Evolutionary conservation across 2,888 invertebrate genomes (phyloP), one percentile per base, ranked within the genome.

Genomic region (Allacma fusca): DNA sequence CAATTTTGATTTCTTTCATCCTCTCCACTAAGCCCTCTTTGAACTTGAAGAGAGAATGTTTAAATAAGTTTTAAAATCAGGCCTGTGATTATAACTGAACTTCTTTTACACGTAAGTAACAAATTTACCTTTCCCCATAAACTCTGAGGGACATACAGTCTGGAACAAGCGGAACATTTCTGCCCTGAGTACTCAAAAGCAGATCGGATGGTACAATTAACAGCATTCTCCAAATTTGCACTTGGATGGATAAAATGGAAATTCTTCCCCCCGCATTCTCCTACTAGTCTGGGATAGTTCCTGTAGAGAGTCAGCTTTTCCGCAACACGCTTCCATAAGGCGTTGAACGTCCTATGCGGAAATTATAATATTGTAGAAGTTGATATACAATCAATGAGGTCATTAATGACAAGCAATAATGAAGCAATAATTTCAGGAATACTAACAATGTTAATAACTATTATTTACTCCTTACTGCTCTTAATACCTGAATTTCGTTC

Each of bases 181-280:
- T 99, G 99, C 0, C 98, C 98, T 85, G 93, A 93, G 87, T 92
- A 99, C 88, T 99, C 99, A 87, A 97, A 99, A 0, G 98, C 92
- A 65, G 97, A 93, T 80, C 94, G 91, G 81, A 98, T 93, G 0
- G 97, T 96, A 34, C 91, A 91, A 34, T 91, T 91, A 0, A 96
- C 91, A 1, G 97, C 97, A 12, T 93, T 90, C 26, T 91, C 89
- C 0, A 92, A 88, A 87, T 98, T 93, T 16, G 98, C 98, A 16
- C 94, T 91, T 0, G 94, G 91, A 88, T 99, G 99, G 34, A 99
- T 89, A 85, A 99, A 97, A 87, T 99, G 99, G 87, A 94, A 99
- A 88, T 99, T 99, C 88, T 99, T 99, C 34, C 99, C 99, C 74
- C 99, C 99, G 87, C 98, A 98, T 88, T 99, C 99, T 79, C 95